A percentile compares a stretch with the other conserved stretches of the same genome.
These are phyloP conservation scores for Percina caprodes DNA, from an alignment of 2,113 vertebrate genomes.

Conservation along the genomic window DNA sequence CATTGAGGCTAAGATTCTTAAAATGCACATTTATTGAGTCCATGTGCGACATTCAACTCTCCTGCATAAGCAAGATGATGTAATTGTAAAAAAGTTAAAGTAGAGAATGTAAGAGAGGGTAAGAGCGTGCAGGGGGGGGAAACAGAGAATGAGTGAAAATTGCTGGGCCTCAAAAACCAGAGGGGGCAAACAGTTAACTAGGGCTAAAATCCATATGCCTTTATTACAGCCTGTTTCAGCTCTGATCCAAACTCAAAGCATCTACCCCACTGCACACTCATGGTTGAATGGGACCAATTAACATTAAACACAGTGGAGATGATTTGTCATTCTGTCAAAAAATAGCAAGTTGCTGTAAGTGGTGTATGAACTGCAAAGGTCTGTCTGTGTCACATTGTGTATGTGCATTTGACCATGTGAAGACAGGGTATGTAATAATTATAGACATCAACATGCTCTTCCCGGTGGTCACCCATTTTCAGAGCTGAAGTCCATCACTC, in stretches of 20 bases:
- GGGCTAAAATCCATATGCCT: not conserved
- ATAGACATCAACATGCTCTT: not conserved
- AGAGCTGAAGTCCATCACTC: constrained; percentile 13
- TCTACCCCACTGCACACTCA: not conserved
- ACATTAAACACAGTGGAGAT: not conserved
- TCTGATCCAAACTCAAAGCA: constrained; percentile 1
- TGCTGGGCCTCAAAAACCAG: not conserved
- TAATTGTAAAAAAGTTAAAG: constrained; percentile 1
- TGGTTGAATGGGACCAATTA: not conserved
- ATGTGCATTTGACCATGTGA: not conserved
- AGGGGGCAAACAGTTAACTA: not conserved
- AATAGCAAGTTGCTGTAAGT: not conserved
- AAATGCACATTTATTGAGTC: constrained; percentile 2
- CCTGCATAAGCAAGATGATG: constrained; percentile 26
- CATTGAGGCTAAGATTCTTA: constrained; percentile 10
- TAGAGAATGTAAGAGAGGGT: constrained; percentile 4
- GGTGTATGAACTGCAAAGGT: not conserved
- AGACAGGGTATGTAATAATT: not conserved
- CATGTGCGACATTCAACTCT: constrained; percentile 20
- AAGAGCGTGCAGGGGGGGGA: constrained; percentile 1
- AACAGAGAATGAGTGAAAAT: constrained; percentile 11
- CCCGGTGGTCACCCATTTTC: constrained; percentile 3
- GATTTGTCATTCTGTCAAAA: not conserved
- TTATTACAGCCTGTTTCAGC: not conserved
- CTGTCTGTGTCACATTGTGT: constrained; percentile 1